phyloP scores from a whole-genome alignment of 2,888 invertebrate species.

The Ctena decussata region DNA sequence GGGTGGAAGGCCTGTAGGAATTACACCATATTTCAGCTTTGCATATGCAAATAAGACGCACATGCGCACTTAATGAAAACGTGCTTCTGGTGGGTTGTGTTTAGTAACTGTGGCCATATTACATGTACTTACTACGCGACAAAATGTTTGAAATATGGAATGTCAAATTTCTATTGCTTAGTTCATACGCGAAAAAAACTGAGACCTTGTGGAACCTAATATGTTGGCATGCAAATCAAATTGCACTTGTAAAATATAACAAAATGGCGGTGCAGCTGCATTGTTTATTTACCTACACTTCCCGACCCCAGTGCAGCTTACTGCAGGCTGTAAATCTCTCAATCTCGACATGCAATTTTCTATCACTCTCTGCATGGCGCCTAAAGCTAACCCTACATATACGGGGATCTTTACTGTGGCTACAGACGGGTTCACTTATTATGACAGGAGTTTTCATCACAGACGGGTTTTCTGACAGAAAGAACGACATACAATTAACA shows the following conservation, averaged over 20 bases:
- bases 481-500: constrained; percentile 43
- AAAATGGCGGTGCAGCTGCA: neutral
- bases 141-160: too few species aligned
- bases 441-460: constrained; percentile 55
- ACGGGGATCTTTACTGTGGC: neutral
- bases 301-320: neutral
- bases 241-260: neutral
- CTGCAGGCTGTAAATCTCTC: constrained; percentile 8
- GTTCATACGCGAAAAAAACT: too few species aligned
- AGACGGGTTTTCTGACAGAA: constrained; percentile 24
- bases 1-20: too few species aligned
- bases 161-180: too few species aligned
- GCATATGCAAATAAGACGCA: too few species aligned
- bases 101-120: too few species aligned
- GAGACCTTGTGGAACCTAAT: too few species aligned
- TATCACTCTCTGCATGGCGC: neutral
- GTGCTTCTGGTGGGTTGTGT: too few species aligned
- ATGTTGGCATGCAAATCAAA: too few species aligned
- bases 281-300: neutral
- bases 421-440: constrained; percentile 17
- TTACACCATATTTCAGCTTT: too few species aligned
- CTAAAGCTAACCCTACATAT: neutral
- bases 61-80: too few species aligned
- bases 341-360: constrained; percentile 10
- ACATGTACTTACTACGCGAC: too few species aligned